phyloP scores from a whole-genome alignment of 2,797 vertebrate genomes.

The Eulemur coronatus region DNA sequence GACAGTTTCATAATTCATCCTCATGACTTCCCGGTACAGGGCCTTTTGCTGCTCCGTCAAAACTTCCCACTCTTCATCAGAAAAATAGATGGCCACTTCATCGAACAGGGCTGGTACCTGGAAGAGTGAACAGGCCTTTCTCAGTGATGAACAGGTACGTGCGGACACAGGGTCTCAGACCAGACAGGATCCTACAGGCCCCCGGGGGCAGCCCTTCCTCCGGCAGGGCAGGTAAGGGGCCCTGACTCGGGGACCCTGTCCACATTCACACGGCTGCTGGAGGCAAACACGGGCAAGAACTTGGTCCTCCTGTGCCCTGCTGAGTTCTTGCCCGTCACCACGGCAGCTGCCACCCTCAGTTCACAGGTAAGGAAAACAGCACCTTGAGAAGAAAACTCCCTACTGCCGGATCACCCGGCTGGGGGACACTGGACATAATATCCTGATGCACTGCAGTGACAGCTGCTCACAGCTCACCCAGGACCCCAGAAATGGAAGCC shows the following conservation, averaged over 20 bases:
- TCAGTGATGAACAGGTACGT: not conserved
- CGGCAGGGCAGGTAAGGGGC: not conserved
- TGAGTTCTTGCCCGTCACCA: not conserved
- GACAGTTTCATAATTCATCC: slow-evolving; percentile 76
- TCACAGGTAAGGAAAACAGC: not conserved
- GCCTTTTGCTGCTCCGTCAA: slow-evolving; percentile 74
- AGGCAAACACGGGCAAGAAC: not conserved
- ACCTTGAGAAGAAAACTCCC: not conserved
- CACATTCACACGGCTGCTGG: not conserved
- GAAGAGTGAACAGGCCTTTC: not conserved
- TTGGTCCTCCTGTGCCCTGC: no score
- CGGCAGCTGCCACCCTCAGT: not conserved
- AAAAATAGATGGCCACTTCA: slow-evolving; percentile 76
- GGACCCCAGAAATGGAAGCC: not conserved
- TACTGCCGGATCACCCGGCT: not conserved
- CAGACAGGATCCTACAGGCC: no score
- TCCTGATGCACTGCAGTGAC: fast-evolving
- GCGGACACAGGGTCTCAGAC: not conserved
- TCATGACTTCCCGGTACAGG: slow-evolving; percentile 76
- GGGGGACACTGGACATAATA: not conserved
- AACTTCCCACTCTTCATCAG: slow-evolving; percentile 71
- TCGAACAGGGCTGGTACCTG: slow-evolving; percentile 74
- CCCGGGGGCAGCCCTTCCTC: not conserved
- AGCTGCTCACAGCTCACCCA: not conserved
- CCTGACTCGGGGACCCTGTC: fast-evolving